A percentile compares a stretch with the other conserved stretches of the same genome.
phyloP scores from a whole-genome alignment of 1,140 invertebrate species.

The Aphelenchoides besseyi region DNA sequence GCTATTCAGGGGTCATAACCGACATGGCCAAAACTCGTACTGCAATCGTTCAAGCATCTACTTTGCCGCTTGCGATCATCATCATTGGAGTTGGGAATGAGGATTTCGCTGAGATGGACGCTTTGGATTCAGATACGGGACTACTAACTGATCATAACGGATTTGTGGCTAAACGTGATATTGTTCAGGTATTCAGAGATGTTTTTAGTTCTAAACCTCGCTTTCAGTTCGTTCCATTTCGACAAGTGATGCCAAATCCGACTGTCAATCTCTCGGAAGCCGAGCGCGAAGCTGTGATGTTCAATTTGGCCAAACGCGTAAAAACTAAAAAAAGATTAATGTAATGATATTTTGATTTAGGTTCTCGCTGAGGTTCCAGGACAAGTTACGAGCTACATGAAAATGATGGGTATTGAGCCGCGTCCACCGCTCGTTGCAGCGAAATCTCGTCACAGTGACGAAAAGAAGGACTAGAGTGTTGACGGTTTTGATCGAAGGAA shows the following conservation, averaged over 20 bases:
- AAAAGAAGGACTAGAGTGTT: too few relatives aligned
- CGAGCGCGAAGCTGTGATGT: conserved; percentile 17
- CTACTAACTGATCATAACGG: conserved; percentile 28
- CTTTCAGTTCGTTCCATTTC: conserved; percentile 51
- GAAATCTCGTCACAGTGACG: too few relatives aligned
- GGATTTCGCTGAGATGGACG: conserved; percentile 51
- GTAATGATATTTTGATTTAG: too few relatives aligned
- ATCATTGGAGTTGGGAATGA: conserved; percentile 49
- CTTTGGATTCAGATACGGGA: conserved; percentile 33
- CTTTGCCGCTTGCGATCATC: conserved; percentile 38
- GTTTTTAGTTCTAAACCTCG: neutral
- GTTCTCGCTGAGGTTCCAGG: conserved; percentile 40
- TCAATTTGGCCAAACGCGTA: conserved; percentile 40
- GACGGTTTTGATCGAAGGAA: too few relatives aligned
- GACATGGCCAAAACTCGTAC: conserved; percentile 13
- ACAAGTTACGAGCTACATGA: conserved; percentile 43
- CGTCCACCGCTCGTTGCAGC: too few relatives aligned
- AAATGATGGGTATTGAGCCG: too few relatives aligned
- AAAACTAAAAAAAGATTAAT: too few relatives aligned
- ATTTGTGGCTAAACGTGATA: conserved; percentile 29
- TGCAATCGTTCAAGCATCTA: conserved; percentile 28
- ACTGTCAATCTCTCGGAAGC: conserved; percentile 5
- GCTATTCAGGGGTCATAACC: conserved; percentile 70
- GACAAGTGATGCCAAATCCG: conserved; percentile 46
- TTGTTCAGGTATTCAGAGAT: conserved; percentile 32